These are phyloP conservation scores for Spodoptera exigua DNA, from an alignment of 2,888 invertebrate genomes.

Conservation along the genomic window DNA sequence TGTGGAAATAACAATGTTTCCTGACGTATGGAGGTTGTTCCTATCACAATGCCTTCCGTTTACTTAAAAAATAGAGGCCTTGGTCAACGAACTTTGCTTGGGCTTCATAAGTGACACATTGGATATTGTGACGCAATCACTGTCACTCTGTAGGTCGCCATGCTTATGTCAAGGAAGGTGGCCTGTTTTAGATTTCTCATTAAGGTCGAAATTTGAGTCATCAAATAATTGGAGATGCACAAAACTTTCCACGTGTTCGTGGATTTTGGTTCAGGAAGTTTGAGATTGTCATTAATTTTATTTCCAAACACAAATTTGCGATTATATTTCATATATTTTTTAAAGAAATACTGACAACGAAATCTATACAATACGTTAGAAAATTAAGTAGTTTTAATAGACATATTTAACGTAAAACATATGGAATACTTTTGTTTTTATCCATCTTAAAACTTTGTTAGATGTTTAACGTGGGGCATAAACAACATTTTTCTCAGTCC, in stretches of 20 bases:
- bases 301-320: too few species aligned
- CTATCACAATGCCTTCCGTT: constrained; percentile 59
- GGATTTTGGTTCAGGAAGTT: neutral
- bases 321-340: too few species aligned
- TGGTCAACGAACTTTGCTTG: constrained; percentile 56
- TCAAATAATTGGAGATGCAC: constrained; percentile 20
- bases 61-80: constrained; percentile 56
- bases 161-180: constrained; percentile 39
- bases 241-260: constrained; percentile 13
- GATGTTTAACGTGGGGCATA: too few species aligned
- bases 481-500: too few species aligned
- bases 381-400: too few species aligned
- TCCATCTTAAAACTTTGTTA: too few species aligned
- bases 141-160: constrained; percentile 42
- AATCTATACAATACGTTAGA: too few species aligned
- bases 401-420: too few species aligned
- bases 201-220: constrained; percentile 39
- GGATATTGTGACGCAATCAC: constrained; percentile 54
- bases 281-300: neutral
- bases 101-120: constrained; percentile 47
- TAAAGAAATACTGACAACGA: too few species aligned
- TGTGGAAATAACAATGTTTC: constrained; percentile 49
- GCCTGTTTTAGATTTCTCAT: constrained; percentile 33
- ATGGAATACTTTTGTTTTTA: too few species aligned
- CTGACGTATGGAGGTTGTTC: constrained; percentile 55